A percentile compares a stretch with the other conserved stretches of the same genome.
These are phyloP conservation scores for Crocallis elinguaria DNA, from an alignment of 2,888 invertebrate species.

Conservation along the genomic window DNA sequence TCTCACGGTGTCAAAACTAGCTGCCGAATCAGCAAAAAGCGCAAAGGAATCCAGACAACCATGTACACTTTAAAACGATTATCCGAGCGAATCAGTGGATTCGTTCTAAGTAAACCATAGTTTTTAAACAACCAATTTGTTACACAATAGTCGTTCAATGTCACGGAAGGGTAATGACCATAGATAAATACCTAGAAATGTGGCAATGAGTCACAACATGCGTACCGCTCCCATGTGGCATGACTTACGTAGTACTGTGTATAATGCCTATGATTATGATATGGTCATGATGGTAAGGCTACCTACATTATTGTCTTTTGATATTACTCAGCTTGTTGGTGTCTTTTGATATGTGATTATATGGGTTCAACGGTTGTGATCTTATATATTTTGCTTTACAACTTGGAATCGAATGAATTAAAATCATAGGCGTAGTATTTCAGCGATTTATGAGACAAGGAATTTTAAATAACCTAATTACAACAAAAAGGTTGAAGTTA, in stretches of 20 bases:
- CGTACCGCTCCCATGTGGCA: slow-evolving; percentile 47
- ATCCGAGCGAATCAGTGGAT: slow-evolving; percentile 19
- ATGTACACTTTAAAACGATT: slow-evolving; percentile 13
- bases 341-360: neutral
- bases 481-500: too few species aligned
- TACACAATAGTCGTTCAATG: slow-evolving; percentile 30
- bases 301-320: slow-evolving; percentile 38
- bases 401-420: too few species aligned
- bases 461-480: too few species aligned
- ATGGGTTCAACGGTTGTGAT: neutral
- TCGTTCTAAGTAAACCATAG: slow-evolving; percentile 38
- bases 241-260: too few species aligned
- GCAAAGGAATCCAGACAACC: slow-evolving; percentile 1
- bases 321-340: slow-evolving; percentile 27
- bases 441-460: too few species aligned
- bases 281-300: slow-evolving; percentile 28
- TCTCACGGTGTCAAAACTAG: slow-evolving; percentile 13
- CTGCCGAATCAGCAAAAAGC: neutral
- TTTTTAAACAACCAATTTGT: slow-evolving; percentile 31
- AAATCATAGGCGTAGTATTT: too few species aligned
- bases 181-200: slow-evolving; percentile 31
- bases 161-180: slow-evolving; percentile 38
- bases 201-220: slow-evolving; percentile 38
- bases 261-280: too few species aligned
- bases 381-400: too few species aligned